Evolutionary conservation across 2,888 invertebrate species (phyloP), one percentile per base, ranked within the genome.

Genomic region (Fragum fragum): DNA sequence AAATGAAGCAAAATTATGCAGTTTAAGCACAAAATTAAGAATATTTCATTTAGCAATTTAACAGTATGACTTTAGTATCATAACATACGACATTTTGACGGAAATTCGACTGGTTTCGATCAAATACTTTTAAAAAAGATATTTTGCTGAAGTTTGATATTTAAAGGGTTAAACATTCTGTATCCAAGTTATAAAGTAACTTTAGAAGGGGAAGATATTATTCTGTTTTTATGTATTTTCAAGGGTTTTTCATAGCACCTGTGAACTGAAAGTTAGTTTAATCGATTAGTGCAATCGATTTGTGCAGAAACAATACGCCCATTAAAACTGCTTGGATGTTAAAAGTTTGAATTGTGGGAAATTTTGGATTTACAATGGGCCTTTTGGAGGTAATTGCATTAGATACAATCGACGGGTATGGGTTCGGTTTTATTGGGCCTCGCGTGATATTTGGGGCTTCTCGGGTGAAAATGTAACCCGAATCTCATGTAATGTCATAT

Each of bases 371-470:
- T 47, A 47, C 47, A n/a, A 47, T 47, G 47, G 18, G n/a, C 16
- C n/a, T 47, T 9, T 47, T 47, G 47, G 47, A 47, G 47, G n/a
- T 9, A 9, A 18, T 47, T 47, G 16, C 47, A 47, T 47, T 5
- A 16, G 7, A 47, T 14, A 47, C 9, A 36, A 36, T 36, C 5
- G 32, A 3, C 32, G 32, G 32, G 32, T 36, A 9, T 36, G 32
- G 32, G 32, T 36, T 36, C 32, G 32, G 3, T 36, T 36, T 36
- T 36, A 36, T 36, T 36, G 32, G 9, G 32, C 32, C 14, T 47
- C 47, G 47, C 47, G 47, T 47, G 47, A 47, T 47, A 47, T 47
- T 47, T 47, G 47, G n/a, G 47, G 47, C 47, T 47, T 47, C 47
- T 47, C 14, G 47, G n/a, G 14, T 47, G 47, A 47, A n/a, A 47